Evolutionary conservation across 2,797 vertebrate genomes (phyloP).

Genomic region (Trichosurus vulpecula): DNA sequence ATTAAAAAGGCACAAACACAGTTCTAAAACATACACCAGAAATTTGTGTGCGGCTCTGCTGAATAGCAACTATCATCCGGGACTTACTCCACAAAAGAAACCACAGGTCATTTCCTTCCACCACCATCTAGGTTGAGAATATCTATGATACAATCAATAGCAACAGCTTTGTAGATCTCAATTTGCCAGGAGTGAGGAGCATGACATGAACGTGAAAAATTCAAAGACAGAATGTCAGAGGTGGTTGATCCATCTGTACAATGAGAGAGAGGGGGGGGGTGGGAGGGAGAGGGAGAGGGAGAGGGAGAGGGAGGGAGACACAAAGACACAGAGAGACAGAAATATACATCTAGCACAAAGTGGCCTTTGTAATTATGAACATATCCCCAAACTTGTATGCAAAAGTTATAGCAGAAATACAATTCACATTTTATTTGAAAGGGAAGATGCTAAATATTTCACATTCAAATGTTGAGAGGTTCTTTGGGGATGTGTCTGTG

Average conservation of each 20-base stretch:
- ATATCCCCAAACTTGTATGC: background rate
- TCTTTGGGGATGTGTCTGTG: background rate
- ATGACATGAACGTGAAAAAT: background rate
- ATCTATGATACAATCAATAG: background rate
- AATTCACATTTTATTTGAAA: background rate
- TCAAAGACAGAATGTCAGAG: background rate
- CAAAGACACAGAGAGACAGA: background rate
- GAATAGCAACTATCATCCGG: background rate
- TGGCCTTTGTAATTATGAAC: constrained; percentile 11
- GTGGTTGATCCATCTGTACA: background rate
- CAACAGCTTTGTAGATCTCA: background rate
- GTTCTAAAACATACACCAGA: constrained; percentile 36
- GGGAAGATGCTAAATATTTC: constrained; percentile 15
- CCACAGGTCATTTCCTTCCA: background rate
- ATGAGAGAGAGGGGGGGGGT: background rate
- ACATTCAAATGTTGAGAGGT: background rate
- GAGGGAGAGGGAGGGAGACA: too few relatives aligned
- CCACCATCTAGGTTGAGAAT: background rate
- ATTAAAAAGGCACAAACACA: constrained; percentile 49
- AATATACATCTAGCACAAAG: background rate
- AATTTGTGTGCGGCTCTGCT: background rate
- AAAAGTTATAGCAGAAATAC: background rate
- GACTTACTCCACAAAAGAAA: constrained; percentile 28
- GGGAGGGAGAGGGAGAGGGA: too few relatives aligned
- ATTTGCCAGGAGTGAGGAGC: background rate